Evolutionary conservation across 2,888 invertebrate species (phyloP).

Genomic region (Nomada hirtipes): DNA sequence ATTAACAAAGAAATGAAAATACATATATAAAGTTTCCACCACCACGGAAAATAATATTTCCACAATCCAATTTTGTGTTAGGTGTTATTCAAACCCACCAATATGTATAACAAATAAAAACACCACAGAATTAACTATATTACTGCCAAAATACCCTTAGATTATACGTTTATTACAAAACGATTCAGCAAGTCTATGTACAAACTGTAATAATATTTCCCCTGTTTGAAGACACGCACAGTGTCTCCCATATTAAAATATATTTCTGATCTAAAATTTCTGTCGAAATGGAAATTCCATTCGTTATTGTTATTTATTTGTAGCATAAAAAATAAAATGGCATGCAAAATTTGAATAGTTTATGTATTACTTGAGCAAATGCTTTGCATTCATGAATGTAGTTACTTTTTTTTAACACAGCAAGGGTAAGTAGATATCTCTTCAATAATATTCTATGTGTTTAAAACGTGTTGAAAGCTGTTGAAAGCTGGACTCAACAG

Average conservation of each 20-base stretch:
- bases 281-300: conserved; percentile 1
- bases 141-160: not conserved
- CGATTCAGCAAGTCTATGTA: not conserved
- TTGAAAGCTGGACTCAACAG: conserved; percentile 23
- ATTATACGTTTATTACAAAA: not conserved
- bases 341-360: not conserved
- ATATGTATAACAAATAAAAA: conserved; percentile 38
- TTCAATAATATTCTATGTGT: conserved; percentile 4
- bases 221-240: conserved; percentile 9
- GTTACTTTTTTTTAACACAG: not conserved
- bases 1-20: conserved; percentile 23
- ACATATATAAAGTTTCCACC: conserved; percentile 55
- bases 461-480: conserved; percentile 63
- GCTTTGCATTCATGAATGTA: conserved; percentile 4
- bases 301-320: not conserved
- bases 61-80: conserved; percentile 55
- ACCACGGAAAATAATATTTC: conserved; percentile 62
- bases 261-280: not conserved
- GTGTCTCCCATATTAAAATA: conserved; percentile 2
- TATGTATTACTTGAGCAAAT: not conserved
- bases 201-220: conserved; percentile 22
- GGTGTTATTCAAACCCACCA: conserved; percentile 41
- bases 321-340: not conserved
- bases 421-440: conserved; percentile 2
- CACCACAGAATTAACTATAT: not conserved